phyloP scores from a whole-genome alignment of 2,797 vertebrate species.

The Morelia viridis region DNA sequence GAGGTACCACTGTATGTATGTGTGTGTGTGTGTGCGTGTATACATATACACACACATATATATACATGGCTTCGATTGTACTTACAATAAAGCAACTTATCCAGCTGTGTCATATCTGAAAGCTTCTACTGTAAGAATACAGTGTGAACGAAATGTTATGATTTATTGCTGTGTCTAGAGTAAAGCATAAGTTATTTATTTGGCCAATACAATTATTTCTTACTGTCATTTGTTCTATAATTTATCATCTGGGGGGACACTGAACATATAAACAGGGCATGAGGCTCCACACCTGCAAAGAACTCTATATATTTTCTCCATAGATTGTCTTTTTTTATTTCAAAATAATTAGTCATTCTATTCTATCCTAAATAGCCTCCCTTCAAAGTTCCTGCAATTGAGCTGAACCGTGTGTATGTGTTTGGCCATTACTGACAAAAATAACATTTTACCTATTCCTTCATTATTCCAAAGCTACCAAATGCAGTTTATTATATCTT shows the following conservation, averaged over 20 bases:
- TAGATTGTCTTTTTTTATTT: not conserved
- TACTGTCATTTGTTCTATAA: not conserved
- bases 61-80: not conserved
- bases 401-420: not conserved
- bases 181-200: not conserved
- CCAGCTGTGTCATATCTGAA: not conserved
- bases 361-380: constrained; percentile 1
- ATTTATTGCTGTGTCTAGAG: not conserved
- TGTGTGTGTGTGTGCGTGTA: no score
- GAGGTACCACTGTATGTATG: no score
- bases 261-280: not conserved
- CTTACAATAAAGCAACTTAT: not conserved
- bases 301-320: not conserved
- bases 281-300: not conserved
- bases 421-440: constrained; percentile 4
- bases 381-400: constrained; percentile 16
- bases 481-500: constrained; percentile 18
- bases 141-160: not conserved
- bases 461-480: constrained; percentile 49
- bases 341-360: constrained; percentile 17
- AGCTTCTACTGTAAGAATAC: not conserved
- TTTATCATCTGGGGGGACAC: not conserved
- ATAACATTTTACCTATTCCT: constrained; percentile 57
- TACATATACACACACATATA: no score
- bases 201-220: not conserved